These are phyloP conservation scores for Diachasma alloeum DNA, from an alignment of 1,140 invertebrate species.

Conservation along the genomic window DNA sequence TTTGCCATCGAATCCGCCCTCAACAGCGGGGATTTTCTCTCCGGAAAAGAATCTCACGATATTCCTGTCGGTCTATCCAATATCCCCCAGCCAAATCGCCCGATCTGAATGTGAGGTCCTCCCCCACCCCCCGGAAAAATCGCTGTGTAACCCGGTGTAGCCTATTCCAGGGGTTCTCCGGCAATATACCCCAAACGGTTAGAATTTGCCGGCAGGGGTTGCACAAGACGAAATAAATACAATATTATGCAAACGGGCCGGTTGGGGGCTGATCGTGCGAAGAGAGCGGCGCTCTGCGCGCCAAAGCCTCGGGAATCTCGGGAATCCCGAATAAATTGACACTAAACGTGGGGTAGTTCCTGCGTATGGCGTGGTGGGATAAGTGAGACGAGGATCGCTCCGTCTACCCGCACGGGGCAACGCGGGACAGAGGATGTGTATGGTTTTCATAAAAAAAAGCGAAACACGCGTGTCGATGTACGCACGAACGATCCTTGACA, in stretches of 20 bases:
- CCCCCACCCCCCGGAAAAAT: background rate
- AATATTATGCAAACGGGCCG: constrained; percentile 64
- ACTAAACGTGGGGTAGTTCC: constrained; percentile 54
- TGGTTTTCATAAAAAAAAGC: background rate
- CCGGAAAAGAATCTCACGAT: background rate
- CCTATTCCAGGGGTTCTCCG: background rate
- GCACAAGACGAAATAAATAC: constrained; percentile 66
- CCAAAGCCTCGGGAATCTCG: constrained; percentile 56
- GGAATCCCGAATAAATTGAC: constrained; percentile 66
- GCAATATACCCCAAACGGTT: background rate
- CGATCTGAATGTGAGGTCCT: background rate
- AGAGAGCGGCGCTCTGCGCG: constrained; percentile 18
- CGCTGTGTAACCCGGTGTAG: constrained; percentile 17
- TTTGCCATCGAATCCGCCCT: background rate
- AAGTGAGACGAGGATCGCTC: background rate
- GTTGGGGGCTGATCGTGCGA: constrained; percentile 46
- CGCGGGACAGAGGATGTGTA: background rate
- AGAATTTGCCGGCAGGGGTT: constrained; percentile 37
- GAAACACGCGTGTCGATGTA: background rate
- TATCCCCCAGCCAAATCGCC: background rate
- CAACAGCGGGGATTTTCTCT: background rate
- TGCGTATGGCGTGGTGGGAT: background rate
- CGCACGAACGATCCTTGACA: constrained; percentile 4
- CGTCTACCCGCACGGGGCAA: background rate
- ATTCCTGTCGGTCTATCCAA: background rate